Conservation (phyloP, 2,888 invertebrate species). For the Nasonovia ribisnigri region DNA sequence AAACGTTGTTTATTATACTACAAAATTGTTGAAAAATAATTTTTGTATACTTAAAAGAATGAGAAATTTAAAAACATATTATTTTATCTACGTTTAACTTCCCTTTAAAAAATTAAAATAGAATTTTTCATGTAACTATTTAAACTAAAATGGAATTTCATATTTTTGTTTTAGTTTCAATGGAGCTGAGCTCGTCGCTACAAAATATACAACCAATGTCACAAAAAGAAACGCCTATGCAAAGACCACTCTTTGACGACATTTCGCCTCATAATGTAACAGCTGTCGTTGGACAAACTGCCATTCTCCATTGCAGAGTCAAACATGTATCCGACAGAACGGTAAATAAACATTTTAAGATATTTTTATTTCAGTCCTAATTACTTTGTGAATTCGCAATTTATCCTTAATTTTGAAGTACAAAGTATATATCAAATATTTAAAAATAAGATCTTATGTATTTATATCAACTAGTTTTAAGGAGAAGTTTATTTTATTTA, state of each 20-base stretch:
- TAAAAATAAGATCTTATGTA: neutral
- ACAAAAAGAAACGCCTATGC: slow-evolving; percentile 25
- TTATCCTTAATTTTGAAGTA: neutral
- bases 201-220: slow-evolving; percentile 56
- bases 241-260: slow-evolving; percentile 85
- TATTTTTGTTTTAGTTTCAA: slow-evolving; percentile 52
- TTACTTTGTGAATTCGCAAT: neutral
- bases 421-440: neutral
- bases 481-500: neutral
- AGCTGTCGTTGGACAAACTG: slow-evolving; percentile 85
- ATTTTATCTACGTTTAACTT: neutral
- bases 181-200: slow-evolving; percentile 30
- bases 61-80: neutral
- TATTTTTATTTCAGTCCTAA: neutral
- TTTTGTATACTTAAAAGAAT: neutral
- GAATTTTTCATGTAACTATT: neutral
- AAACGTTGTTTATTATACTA: neutral
- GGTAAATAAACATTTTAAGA: slow-evolving; percentile 73
- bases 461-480: neutral
- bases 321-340: slow-evolving; percentile 89
- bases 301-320: slow-evolving; percentile 84
- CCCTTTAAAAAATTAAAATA: neutral
- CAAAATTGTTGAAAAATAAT: neutral
- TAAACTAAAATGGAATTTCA: neutral
- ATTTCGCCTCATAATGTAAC: slow-evolving; percentile 86